Evolutionary conservation across 2,113 vertebrate species (phyloP).

Genomic region (Megaleporinus macrocephalus): DNA sequence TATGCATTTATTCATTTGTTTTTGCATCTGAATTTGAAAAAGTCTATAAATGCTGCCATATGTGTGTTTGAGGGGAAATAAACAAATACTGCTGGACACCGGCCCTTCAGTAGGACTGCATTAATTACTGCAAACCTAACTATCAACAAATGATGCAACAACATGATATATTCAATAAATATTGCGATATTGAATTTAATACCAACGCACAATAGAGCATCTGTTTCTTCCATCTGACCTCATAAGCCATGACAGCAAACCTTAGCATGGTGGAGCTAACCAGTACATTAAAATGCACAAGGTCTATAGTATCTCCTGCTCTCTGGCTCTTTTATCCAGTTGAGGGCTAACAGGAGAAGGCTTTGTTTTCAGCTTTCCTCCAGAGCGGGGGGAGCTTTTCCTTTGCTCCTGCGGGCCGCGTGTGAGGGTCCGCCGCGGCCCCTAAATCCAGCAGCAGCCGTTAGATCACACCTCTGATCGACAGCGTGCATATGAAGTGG

Average conservation of each 20-base stretch:
- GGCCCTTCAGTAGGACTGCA: too few relatives aligned
- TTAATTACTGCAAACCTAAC: too few relatives aligned
- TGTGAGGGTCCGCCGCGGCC: conserved; percentile 36
- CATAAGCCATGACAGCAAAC: neutral
- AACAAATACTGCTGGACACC: too few relatives aligned
- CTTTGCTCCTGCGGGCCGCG: conserved; percentile 29
- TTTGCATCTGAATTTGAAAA: too few relatives aligned
- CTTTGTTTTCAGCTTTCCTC: conserved; percentile 45
- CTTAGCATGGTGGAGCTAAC: conserved; percentile 23
- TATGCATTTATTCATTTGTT: too few relatives aligned
- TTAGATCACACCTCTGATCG: conserved; percentile 56
- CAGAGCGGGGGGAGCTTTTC: conserved; percentile 4
- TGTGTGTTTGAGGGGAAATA: too few relatives aligned
- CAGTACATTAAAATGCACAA: conserved; percentile 21
- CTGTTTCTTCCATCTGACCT: neutral
- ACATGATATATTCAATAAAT: neutral
- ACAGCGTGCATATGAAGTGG: conserved; percentile 58
- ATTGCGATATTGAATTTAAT: neutral
- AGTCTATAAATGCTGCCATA: too few relatives aligned
- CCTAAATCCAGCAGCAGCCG: conserved; percentile 37
- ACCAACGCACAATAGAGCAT: neutral
- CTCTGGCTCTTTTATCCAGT: conserved; percentile 14
- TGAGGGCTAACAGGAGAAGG: conserved; percentile 26
- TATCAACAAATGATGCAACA: neutral
- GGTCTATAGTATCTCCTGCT: conserved; percentile 15